These are phyloP conservation scores for Chymomyza caudatula DNA, from an alignment of 2,888 invertebrate genomes.

Conservation along the genomic window DNA sequence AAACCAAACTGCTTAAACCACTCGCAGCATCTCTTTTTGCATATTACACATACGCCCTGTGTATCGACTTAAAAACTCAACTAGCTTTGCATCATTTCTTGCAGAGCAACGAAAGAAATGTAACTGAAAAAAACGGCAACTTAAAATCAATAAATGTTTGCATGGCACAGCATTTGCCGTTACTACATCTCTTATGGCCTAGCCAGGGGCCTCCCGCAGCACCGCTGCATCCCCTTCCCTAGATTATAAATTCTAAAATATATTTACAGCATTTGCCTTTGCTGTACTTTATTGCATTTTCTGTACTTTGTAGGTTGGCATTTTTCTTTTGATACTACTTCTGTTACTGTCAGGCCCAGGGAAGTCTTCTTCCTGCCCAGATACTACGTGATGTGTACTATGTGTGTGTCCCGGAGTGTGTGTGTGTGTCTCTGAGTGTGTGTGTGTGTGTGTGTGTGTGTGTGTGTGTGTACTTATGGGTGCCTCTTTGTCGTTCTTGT, in stretches of 20 bases:
- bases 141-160: conserved; percentile 61
- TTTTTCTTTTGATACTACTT: conserved; percentile 33
- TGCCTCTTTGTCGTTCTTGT: conserved; percentile 28
- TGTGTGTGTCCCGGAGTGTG: neutral
- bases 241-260: neutral
- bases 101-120: neutral
- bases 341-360: conserved; percentile 7
- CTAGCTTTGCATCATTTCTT: conserved; percentile 45
- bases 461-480: conserved; percentile 1
- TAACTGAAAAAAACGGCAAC: neutral
- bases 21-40: neutral
- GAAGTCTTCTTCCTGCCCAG: neutral
- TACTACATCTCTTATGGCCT: conserved; percentile 18
- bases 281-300: conserved; percentile 54
- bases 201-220: conserved; percentile 3
- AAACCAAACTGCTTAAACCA: neutral
- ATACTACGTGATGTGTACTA: neutral
- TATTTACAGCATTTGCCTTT: conserved; percentile 18
- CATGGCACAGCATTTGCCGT: conserved; percentile 23
- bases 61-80: conserved; percentile 13
- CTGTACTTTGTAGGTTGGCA: conserved; percentile 5
- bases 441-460: conserved; percentile 19
- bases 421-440: neutral
- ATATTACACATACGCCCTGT: conserved; percentile 55
- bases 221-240: conserved; percentile 11